Base-by-base conservation (phyloP, 2,113 vertebrate species). In the Alectura lathami region DNA sequence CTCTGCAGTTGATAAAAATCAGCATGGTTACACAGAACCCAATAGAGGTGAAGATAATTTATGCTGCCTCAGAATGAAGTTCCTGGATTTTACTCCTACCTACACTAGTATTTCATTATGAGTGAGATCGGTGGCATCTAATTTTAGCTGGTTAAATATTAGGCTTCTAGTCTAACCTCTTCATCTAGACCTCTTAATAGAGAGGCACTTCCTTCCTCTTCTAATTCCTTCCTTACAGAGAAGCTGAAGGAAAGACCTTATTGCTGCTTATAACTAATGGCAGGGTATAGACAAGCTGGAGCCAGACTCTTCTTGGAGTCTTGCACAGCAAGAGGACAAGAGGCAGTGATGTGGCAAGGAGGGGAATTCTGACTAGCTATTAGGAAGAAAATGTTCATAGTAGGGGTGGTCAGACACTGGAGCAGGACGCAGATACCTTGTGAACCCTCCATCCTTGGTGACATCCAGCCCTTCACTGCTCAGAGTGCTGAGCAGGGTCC, bases 101-200 rank as follows among this genome's bases (percentile, higher is more conserved):
- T 83, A 18, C 16, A 77, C 9, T 22, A 51, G 3, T 4, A 48
- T 75, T 93, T 84, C 62, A 91, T 84, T 43, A 10, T 26, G 22
- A 38, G 6, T 47, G 18, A 69, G 50, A 64, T 57, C 23, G 47
- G 8, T 18, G 15, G 56, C 26, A 91, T 81, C 51, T 54, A 59
- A 91, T 94, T 95, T 75, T 59, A 72, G 30, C 34, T 89, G 54
- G 81, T 51, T 79, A 50, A 75, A 45, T 91, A 48, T 68, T 47
- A 76, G 51, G 5, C 48, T 60, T 59, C 34, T 79, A 70, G 29
- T 47, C 47, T 82, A 74, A 59, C 50, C 29, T 87, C 70, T 92
- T 82, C 51, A 24, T 76, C 66, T 54, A n/a, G 60, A n/a, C 43
- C 2, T 68, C 23, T 59, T 6, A 68, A 42, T 29, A 81, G 17